These are phyloP conservation scores for Notiomystis cincta DNA, from an alignment of 2,113 vertebrate species.

Conservation along the genomic window DNA sequence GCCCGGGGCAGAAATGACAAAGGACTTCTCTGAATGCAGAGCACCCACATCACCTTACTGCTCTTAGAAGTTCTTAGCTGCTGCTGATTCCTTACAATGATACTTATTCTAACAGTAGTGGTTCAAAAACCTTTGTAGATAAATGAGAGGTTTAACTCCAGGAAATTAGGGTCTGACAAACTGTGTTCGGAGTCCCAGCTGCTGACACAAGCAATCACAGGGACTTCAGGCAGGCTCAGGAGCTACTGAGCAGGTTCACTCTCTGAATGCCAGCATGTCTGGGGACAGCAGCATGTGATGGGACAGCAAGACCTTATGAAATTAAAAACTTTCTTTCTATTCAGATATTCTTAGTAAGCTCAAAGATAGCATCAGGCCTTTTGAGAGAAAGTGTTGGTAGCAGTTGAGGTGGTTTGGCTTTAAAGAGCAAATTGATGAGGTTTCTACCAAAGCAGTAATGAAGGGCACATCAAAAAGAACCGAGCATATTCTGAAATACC, in stretches of 20 bases:
- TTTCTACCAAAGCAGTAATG: neutral
- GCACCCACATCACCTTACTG: neutral
- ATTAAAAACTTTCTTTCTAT: neutral
- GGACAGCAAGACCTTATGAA: neutral
- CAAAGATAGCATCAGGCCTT: neutral
- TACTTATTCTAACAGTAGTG: fast-evolving
- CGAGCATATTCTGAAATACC: neutral
- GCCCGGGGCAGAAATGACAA: neutral
- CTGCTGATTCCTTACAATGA: neutral
- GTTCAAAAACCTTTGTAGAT: neutral
- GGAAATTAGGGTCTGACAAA: neutral
- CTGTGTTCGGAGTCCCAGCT: neutral
- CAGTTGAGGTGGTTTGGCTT: neutral
- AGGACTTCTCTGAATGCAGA: neutral
- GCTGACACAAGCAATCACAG: neutral
- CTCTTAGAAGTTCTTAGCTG: neutral
- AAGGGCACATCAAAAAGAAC: neutral
- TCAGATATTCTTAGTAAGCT: neutral
- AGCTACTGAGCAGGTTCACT: neutral
- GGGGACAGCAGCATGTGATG: neutral
- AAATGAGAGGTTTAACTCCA: neutral
- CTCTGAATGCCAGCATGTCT: neutral
- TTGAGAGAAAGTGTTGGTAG: neutral
- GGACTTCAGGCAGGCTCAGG: neutral
- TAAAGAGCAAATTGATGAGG: neutral